A percentile compares a stretch with the other conserved stretches of the same genome.
Conservation (phyloP, 2,888 invertebrate genomes). For the Chrysotoxum bicinctum region DNA sequence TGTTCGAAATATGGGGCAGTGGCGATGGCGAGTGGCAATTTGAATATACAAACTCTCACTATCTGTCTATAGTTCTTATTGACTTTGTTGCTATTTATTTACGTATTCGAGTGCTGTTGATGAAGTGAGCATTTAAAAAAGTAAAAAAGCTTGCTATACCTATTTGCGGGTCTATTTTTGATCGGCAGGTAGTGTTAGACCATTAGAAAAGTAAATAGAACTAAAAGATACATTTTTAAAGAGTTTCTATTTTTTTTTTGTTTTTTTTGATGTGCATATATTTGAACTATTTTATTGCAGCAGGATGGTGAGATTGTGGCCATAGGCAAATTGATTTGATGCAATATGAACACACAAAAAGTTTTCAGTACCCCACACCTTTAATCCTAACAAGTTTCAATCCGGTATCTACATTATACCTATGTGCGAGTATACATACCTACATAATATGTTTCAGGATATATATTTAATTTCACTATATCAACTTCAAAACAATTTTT, state of each 20-base stretch:
- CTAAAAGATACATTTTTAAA: background rate
- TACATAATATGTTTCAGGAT: background rate
- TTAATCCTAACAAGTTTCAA: no score
- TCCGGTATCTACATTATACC: no score
- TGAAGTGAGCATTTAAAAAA: conserved; percentile 46
- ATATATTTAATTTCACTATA: background rate
- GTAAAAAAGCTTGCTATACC: background rate
- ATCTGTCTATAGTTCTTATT: conserved; percentile 30
- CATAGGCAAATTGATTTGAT: background rate
- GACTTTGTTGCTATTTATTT: conserved; percentile 55
- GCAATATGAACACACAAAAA: background rate
- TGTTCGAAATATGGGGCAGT: background rate
- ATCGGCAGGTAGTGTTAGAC: background rate
- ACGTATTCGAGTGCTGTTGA: conserved; percentile 10
- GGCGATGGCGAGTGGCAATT: background rate
- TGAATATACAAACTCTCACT: background rate
- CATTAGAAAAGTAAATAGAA: conserved; percentile 58
- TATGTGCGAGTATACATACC: no score
- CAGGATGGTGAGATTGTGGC: background rate
- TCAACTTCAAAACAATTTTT: background rate
- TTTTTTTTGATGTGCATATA: background rate
- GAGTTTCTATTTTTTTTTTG: background rate
- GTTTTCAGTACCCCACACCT: no score
- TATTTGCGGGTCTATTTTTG: conserved; percentile 32
- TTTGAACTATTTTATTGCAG: background rate